Evolutionary conservation across 2,888 invertebrate genomes (phyloP), one percentile per base, ranked within the genome.

Genomic region (Iphiclides podalirius): DNA sequence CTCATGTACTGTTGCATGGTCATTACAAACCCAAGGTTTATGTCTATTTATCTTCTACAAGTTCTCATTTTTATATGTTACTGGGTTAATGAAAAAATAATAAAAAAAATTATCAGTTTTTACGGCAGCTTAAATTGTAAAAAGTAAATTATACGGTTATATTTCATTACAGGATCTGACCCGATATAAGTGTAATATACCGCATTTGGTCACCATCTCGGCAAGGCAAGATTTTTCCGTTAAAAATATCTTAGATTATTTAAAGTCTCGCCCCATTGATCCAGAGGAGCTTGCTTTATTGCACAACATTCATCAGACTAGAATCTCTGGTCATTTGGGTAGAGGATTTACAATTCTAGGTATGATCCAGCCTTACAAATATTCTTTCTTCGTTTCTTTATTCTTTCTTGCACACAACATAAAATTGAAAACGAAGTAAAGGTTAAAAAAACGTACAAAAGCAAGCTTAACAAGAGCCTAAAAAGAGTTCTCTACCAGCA

Each of bases 301-400:
- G 0, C 89, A 90, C 52, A 81, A 79, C 47, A 67, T 89, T 4
- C 89, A 85, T 58, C 68, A 80, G 6, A 73, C 70, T 45, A 79
- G 87, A n/a, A 89, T 90, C 46, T 60, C 77, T 48, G 90, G 91
- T 0, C 93, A 93, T 66, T 89, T 92, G 9, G 92, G 90, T 66
- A 78, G 94, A 57, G 94, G 94, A 1, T 93, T 89, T 65, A 76
- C 90, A 4, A 68, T 94, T 42, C 61, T 87, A 0, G 74, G 81
- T 80, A 64, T 61, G 55, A 45, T 28, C 20, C 6, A 20, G n/a
- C n/a, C n/a, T n/a, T n/a, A n/a, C n/a, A n/a, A n/a, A n/a, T n/a
- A n/a, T n/a, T n/a, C n/a, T n/a, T n/a, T n/a, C n/a, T n/a, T n/a
- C n/a, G n/a, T n/a, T n/a, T n/a, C n/a, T n/a, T n/a, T n/a, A n/a